Conservation (phyloP, 2,797 vertebrate species). For the Florisuga fusca region DNA sequence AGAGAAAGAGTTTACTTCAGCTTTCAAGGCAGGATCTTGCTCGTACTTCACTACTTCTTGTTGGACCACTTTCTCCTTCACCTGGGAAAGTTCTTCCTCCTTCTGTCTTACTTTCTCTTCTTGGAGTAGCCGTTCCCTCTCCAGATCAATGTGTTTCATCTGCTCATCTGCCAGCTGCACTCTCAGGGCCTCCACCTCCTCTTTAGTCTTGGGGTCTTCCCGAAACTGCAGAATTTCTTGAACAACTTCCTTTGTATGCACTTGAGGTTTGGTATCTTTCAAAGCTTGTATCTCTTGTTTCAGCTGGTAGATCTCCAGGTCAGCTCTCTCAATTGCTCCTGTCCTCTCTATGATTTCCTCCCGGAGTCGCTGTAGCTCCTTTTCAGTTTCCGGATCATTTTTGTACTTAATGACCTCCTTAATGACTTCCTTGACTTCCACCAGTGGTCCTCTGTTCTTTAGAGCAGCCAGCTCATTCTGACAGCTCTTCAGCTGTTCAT, state of each 20-base stretch:
- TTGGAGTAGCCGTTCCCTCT: slow-evolving; percentile 82
- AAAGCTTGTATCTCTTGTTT: slow-evolving; percentile 92
- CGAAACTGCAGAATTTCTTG: slow-evolving; percentile 94
- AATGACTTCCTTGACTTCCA: slow-evolving; percentile 93
- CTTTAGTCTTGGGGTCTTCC: slow-evolving; percentile 93
- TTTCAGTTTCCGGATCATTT: slow-evolving; percentile 91
- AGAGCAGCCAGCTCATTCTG: slow-evolving; percentile 87
- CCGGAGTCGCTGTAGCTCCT: slow-evolving; percentile 91
- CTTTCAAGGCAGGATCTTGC: slow-evolving; percentile 87
- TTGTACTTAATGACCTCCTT: slow-evolving; percentile 98
- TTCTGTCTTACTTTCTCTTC: slow-evolving; percentile 89
- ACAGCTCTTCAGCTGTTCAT: slow-evolving; percentile 87
- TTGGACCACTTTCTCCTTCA: slow-evolving; percentile 90
- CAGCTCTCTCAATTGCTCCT: slow-evolving; percentile 88
- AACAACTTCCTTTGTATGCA: slow-evolving; percentile 93
- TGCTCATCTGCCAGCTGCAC: slow-evolving; percentile 90
- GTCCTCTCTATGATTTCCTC: slow-evolving; percentile 95
- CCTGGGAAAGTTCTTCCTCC: slow-evolving; percentile 91
- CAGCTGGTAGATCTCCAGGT: slow-evolving; percentile 93
- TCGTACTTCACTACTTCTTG: slow-evolving; percentile 94
- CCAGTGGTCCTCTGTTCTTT: slow-evolving; percentile 88
- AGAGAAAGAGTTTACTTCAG: slow-evolving; percentile 86
- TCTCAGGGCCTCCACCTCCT: slow-evolving; percentile 90
- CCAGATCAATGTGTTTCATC: slow-evolving; percentile 91
- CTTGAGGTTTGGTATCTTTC: slow-evolving; percentile 92